A percentile compares a stretch with the other conserved stretches of the same genome.
These are phyloP conservation scores for Chrysotoxum bicinctum DNA, from an alignment of 2,888 invertebrate species.

Conservation along the genomic window DNA sequence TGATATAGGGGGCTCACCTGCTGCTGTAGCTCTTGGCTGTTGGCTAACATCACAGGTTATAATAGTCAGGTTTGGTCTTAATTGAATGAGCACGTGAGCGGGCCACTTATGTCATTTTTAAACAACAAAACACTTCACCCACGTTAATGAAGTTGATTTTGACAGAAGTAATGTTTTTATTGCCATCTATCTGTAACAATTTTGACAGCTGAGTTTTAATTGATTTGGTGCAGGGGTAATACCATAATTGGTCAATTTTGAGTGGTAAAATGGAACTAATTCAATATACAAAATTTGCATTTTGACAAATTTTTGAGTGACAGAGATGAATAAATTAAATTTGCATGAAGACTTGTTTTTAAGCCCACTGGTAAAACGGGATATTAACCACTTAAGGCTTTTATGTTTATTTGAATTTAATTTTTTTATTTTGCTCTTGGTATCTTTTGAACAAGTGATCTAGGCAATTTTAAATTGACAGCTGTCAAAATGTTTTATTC, in stretches of 20 bases:
- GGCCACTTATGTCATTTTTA: conserved; percentile 23
- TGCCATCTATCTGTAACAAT: neutral
- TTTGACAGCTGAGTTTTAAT: conserved; percentile 15
- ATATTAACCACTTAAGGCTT: too few relatives aligned
- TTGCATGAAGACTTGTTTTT: neutral
- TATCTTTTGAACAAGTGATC: too few relatives aligned
- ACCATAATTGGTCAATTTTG: conserved; percentile 12
- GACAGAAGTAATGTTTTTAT: neutral
- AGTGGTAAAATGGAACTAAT: neutral
- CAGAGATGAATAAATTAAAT: neutral
- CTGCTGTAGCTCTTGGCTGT: conserved; percentile 7
- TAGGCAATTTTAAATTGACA: neutral
- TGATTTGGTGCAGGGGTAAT: conserved; percentile 12
- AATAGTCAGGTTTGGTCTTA: conserved; percentile 28
- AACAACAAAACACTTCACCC: conserved; percentile 18
- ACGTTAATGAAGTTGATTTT: conserved; percentile 3
- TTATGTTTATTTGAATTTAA: too few relatives aligned
- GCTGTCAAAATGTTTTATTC: too few relatives aligned
- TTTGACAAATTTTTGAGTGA: conserved; percentile 9
- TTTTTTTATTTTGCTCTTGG: too few relatives aligned
- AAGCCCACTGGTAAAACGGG: neutral
- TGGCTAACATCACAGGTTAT: neutral
- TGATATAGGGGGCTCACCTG: conserved; percentile 35
- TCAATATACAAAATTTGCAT: neutral
- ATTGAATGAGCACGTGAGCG: conserved; percentile 51